phyloP scores from a whole-genome alignment of 92 coral and sea anemone genomes.

The Hydrozoanthus gracilis region DNA sequence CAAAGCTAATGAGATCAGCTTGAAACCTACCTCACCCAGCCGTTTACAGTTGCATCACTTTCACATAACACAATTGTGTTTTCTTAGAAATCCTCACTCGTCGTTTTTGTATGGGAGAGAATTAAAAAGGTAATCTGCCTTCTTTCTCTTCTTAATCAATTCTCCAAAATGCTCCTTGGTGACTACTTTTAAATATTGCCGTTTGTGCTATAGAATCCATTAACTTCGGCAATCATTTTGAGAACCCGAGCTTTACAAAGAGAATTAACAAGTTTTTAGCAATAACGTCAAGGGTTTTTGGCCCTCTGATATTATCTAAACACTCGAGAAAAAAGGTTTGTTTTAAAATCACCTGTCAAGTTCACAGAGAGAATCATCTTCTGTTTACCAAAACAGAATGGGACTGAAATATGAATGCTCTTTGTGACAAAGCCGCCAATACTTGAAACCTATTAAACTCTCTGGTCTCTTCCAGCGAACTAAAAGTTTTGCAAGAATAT shows the following conservation, averaged over 20 bases:
- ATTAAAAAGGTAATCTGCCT: not conserved
- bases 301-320: not conserved
- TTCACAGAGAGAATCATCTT: conserved; percentile 13
- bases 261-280: not conserved
- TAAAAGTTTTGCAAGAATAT: not conserved
- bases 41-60: too few species aligned
- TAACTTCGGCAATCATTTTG: not conserved
- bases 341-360: conserved; percentile 2
- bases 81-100: not conserved
- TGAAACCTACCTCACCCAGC: too few species aligned
- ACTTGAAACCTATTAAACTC: not conserved
- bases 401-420: not conserved
- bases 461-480: not conserved
- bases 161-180: not conserved
- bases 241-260: conserved; percentile 1
- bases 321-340: not conserved
- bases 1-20: too few species aligned
- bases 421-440: conserved; percentile 1
- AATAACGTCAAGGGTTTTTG: not conserved
- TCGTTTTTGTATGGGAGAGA: not conserved
- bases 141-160: not conserved
- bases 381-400: not conserved
- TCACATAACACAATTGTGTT: not conserved
- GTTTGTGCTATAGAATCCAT: not conserved
- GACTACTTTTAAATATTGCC: conserved; percentile 1